phyloP scores from a whole-genome alignment of 2,888 invertebrate species.

The Hemicrepidius hirtus region DNA sequence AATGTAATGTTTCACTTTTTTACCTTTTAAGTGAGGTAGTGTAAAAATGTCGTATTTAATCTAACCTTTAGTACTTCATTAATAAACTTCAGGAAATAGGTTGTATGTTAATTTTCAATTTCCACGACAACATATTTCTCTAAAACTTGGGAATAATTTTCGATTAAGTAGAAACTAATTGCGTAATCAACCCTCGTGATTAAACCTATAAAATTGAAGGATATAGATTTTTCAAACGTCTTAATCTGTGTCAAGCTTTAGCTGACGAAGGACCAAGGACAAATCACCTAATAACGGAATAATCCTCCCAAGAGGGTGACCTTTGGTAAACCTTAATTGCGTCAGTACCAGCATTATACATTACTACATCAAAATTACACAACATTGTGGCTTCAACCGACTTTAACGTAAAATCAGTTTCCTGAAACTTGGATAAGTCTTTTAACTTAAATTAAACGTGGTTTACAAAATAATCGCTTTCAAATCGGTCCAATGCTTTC shows the following conservation, averaged over 20 bases:
- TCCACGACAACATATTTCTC: background rate
- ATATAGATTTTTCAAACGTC: conserved; percentile 1
- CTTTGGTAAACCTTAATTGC: conserved; percentile 19
- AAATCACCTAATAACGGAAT: conserved; percentile 8
- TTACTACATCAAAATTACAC: conserved; percentile 20
- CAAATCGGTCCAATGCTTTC: no score
- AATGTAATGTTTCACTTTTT: conserved; percentile 18
- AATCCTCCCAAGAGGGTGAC: conserved; percentile 18
- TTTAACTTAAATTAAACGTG: no score
- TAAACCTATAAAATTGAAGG: conserved; percentile 5
- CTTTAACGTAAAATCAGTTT: background rate
- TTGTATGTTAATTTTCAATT: background rate
- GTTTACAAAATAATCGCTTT: no score
- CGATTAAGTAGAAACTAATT: background rate
- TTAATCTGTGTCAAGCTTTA: conserved; percentile 5
- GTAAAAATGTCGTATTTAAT: background rate
- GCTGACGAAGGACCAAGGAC: conserved; percentile 2
- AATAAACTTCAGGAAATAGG: background rate
- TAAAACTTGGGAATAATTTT: background rate
- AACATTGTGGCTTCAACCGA: background rate
- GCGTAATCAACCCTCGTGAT: background rate
- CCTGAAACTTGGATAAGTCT: background rate
- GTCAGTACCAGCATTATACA: conserved; percentile 13
- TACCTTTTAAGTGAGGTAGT: background rate
- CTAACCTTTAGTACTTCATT: background rate